Percentiles rank a stretch among this genome's conserved stretches.
Evolutionary conservation across 2,797 vertebrate genomes (phyloP).

Genomic region (Sphenodon punctatus): DNA sequence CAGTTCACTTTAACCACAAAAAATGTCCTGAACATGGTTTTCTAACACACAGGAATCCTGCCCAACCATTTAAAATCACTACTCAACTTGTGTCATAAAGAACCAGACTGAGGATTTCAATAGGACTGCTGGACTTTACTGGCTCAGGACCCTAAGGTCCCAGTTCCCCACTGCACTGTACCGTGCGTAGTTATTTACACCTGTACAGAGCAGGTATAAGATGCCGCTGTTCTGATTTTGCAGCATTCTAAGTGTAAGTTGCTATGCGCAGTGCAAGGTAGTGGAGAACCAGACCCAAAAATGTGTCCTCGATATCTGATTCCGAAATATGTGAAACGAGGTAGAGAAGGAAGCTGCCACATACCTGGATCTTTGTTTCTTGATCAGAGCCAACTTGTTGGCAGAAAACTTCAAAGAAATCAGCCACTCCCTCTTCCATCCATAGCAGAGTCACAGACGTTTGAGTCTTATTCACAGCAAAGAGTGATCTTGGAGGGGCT

Average conservation of each 20-base stretch:
- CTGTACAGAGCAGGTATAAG: neutral
- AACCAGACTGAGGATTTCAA: neutral
- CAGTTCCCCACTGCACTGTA: neutral
- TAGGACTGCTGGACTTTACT: neutral
- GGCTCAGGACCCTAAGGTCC: neutral
- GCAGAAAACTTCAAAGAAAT: conserved; percentile 91
- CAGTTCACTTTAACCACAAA: neutral
- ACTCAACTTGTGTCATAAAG: fast-evolving
- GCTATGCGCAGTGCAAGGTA: neutral
- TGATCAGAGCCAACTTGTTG: conserved; percentile 69
- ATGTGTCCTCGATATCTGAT: neutral
- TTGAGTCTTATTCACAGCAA: conserved; percentile 90
- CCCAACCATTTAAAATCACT: neutral
- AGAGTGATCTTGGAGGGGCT: conserved; percentile 90
- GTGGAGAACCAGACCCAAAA: neutral
- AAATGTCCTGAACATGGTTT: neutral
- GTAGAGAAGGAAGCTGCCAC: neutral
- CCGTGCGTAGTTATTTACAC: neutral
- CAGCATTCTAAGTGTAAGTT: neutral
- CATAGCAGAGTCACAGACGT: conserved; percentile 92
- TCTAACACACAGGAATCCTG: fast-evolving
- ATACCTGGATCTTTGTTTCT: conserved; percentile 71
- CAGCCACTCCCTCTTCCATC: conserved; percentile 93
- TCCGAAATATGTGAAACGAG: neutral
- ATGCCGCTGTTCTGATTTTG: neutral